Evolutionary conservation across 2,113 vertebrate genomes (phyloP).

Genomic region (Poeciliopsis occidentalis): DNA sequence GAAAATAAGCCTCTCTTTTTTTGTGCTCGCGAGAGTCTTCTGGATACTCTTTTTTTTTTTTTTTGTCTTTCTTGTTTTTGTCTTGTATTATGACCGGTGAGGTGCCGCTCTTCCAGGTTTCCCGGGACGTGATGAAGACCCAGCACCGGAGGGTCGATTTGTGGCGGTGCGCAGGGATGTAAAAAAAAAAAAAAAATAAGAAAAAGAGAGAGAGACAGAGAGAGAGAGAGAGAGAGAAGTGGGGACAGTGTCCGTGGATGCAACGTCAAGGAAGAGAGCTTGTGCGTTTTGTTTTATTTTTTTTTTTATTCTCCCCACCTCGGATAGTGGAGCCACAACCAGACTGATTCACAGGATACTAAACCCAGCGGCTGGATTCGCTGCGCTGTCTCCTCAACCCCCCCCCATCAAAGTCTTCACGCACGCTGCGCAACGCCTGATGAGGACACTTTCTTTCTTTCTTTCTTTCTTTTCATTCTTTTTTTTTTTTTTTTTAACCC

Average conservation of each 20-base stretch:
- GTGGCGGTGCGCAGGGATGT: conserved; percentile 65
- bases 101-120: conserved; percentile 31
- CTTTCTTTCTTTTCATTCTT: no score
- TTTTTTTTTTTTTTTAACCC: not conserved
- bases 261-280: conserved; percentile 28
- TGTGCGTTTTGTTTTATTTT: not conserved
- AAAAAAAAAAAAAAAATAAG: not conserved
- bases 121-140: conserved; percentile 73
- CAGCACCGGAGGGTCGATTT: conserved; percentile 12
- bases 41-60: conserved; percentile 53
- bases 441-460: conserved; percentile 9
- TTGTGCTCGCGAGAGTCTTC: conserved; percentile 21
- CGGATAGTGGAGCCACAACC: conserved; percentile 56
- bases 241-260: conserved; percentile 62
- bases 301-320: not conserved
- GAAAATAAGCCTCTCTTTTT: not conserved
- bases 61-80: not conserved
- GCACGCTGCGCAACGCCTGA: conserved; percentile 43
- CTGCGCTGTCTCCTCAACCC: conserved; percentile 14
- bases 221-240: conserved; percentile 5
- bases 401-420: conserved; percentile 31
- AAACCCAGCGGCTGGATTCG: conserved; percentile 57
- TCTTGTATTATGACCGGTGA: conserved; percentile 14
- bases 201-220: no score
- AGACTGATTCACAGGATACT: conserved; percentile 36